Conservation (phyloP, 2,113 vertebrate genomes). For the Phyllostomus hastatus region DNA sequence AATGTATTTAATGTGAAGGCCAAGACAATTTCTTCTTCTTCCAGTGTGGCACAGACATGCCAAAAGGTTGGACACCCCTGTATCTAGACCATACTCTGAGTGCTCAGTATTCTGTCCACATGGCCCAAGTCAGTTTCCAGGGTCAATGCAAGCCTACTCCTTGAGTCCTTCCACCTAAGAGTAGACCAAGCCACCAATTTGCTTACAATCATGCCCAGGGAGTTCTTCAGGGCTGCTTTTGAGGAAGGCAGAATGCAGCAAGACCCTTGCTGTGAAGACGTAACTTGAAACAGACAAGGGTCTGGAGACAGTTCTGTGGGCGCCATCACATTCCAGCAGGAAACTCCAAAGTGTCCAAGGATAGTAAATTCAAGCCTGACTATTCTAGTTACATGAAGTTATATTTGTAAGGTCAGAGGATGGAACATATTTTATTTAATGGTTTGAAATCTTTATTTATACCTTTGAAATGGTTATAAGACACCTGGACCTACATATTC, state of each 20-base stretch:
- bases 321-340: not conserved
- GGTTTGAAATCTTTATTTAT: not conserved
- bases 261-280: not conserved
- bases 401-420: not conserved
- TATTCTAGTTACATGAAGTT: not conserved
- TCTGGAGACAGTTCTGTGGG: not conserved
- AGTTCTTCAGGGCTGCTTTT: not conserved
- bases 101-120: rapidly evolving
- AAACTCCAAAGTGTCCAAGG: not conserved
- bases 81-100: not conserved
- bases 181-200: not conserved
- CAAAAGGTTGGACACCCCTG: too few relatives aligned
- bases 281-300: not conserved
- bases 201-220: not conserved
- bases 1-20: too few relatives aligned
- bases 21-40: too few relatives aligned
- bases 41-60: too few relatives aligned
- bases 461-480: not conserved
- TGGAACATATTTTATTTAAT: not conserved
- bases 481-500: not conserved
- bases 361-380: not conserved
- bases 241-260: not conserved
- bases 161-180: not conserved
- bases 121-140: not conserved
- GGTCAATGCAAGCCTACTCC: not conserved